These are phyloP conservation scores for Cardiocondyla obscurior DNA, from an alignment of 1,140 invertebrate genomes.

Conservation along the genomic window DNA sequence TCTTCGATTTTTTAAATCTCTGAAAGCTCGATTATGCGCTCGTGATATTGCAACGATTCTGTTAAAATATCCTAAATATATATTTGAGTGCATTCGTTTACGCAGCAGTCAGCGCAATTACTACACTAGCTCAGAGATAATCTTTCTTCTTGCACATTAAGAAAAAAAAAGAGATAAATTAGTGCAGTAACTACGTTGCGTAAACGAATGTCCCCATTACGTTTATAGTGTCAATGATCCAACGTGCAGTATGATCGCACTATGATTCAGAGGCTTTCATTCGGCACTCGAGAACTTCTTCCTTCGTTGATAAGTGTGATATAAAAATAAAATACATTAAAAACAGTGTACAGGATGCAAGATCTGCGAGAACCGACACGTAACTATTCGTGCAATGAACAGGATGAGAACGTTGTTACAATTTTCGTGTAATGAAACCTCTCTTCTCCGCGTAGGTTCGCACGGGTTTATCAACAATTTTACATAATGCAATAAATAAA, in stretches of 20 bases:
- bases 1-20: not conserved
- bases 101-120: too few species aligned
- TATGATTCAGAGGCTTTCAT: constrained; percentile 39
- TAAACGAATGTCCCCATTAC: too few species aligned
- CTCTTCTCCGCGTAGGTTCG: not conserved
- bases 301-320: constrained; percentile 35
- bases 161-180: too few species aligned
- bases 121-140: too few species aligned
- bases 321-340: constrained; percentile 55
- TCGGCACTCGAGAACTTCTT: constrained; percentile 18
- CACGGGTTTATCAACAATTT: constrained; percentile 34
- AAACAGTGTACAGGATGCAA: not conserved
- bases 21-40: not conserved
- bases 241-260: constrained; percentile 65
- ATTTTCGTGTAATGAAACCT: not conserved
- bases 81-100: not conserved
- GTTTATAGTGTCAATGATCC: not conserved
- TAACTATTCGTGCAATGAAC: not conserved
- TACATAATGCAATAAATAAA: constrained; percentile 70
- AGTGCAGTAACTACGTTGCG: too few species aligned
- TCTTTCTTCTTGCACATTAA: too few species aligned
- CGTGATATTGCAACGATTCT: not conserved
- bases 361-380: not conserved
- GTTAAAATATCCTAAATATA: not conserved
- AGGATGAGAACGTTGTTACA: not conserved